Evolutionary conservation across 1,140 invertebrate species (phyloP).

Genomic region (Diploscapter pachys): DNA sequence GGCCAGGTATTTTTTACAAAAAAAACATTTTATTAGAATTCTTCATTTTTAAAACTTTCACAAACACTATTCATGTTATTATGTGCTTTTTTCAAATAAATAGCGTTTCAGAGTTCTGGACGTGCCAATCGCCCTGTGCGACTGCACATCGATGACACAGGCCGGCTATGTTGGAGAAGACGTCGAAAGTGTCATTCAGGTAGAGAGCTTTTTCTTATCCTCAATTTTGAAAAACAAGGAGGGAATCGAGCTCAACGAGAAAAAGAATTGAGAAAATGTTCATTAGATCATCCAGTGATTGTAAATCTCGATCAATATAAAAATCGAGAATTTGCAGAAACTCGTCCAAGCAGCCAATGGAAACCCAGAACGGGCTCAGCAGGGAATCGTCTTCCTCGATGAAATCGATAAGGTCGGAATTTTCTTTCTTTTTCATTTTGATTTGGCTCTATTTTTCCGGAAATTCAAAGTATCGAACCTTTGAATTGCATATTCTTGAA

Average conservation of each 20-base stretch:
- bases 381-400: conserved; percentile 92
- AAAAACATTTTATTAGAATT: no score
- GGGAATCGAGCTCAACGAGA: no score
- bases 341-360: conserved; percentile 72
- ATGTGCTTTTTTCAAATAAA: no score
- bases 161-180: conserved; percentile 99
- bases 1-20: conserved; percentile 65
- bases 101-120: neutral
- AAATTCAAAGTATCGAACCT: neutral
- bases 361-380: conserved; percentile 80
- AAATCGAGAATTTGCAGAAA: neutral
- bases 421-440: neutral
- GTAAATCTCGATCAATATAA: no score
- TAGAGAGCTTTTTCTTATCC: neutral
- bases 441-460: neutral
- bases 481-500: no score
- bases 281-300: no score
- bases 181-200: conserved; percentile 94
- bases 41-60: no score
- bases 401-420: conserved; percentile 83
- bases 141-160: conserved; percentile 98
- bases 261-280: no score
- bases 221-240: no score
- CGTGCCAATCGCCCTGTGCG: conserved; percentile 91
- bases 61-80: no score